Evolutionary conservation across 2,113 vertebrate species (phyloP).

Genomic region (Boleophthalmus pectinirostris): DNA sequence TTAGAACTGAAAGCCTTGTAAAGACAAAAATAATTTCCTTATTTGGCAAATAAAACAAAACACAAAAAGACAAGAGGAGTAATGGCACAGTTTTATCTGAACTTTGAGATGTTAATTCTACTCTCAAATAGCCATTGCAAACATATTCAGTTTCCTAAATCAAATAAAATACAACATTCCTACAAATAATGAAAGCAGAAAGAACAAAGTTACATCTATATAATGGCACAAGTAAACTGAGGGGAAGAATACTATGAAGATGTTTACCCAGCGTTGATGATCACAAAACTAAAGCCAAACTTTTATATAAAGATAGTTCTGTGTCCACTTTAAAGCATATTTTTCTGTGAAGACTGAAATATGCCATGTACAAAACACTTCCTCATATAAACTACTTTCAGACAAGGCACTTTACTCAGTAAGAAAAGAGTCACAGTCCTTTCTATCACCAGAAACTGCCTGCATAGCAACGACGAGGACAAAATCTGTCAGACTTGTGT

Average conservation of each 20-base stretch:
- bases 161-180: slow-evolving; percentile 49
- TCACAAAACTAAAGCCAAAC: slow-evolving; percentile 69
- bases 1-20: slow-evolving; percentile 36
- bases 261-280: slow-evolving; percentile 68
- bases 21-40: slow-evolving; percentile 48
- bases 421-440: slow-evolving; percentile 85
- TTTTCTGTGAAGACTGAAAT: slow-evolving; percentile 89
- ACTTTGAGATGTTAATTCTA: slow-evolving; percentile 33
- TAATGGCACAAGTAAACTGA: slow-evolving; percentile 68
- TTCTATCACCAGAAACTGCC: slow-evolving; percentile 85
- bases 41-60: slow-evolving; percentile 61
- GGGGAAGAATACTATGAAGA: slow-evolving; percentile 65
- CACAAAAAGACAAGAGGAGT: slow-evolving; percentile 17
- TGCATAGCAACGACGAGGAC: slow-evolving; percentile 83
- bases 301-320: slow-evolving; percentile 76
- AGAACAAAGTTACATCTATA: slow-evolving; percentile 66
- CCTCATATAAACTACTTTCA: slow-evolving; percentile 92
- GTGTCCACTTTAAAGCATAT: slow-evolving; percentile 85
- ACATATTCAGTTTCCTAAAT: slow-evolving; percentile 55
- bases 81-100: slow-evolving; percentile 64
- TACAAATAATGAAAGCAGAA: slow-evolving; percentile 60
- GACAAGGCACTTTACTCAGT: slow-evolving; percentile 98
- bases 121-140: slow-evolving; percentile 47
- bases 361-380: slow-evolving; percentile 90
- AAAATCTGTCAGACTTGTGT: slow-evolving; percentile 57